phyloP scores from a whole-genome alignment of 2,797 vertebrate genomes.

The Sciaenops ocellatus region DNA sequence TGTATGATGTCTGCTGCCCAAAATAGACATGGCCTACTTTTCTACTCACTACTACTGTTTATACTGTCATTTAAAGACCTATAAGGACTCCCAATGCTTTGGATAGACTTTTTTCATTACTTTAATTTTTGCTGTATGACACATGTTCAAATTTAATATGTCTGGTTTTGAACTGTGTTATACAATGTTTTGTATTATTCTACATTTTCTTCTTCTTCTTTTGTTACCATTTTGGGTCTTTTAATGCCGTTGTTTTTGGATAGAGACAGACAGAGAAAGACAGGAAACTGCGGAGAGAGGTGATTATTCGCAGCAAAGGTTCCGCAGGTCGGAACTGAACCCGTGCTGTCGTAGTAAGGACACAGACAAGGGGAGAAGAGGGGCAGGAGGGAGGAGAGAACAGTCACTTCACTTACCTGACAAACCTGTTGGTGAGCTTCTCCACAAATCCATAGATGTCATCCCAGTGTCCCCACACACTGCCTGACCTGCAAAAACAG shows the following conservation, averaged over 20 bases:
- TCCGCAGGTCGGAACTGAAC: no score
- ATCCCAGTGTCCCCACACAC: slow-evolving; percentile 91
- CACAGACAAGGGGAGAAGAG: no score
- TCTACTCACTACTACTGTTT: slow-evolving; percentile 39
- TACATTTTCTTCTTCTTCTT: no score
- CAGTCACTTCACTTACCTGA: slow-evolving; percentile 85
- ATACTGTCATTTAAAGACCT: slow-evolving; percentile 24
- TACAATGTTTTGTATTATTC: not conserved
- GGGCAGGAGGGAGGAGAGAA: not conserved
- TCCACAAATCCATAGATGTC: slow-evolving; percentile 95
- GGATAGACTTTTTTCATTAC: slow-evolving; percentile 22
- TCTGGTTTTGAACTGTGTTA: not conserved
- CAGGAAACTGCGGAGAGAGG: no score
- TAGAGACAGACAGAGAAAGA: no score
- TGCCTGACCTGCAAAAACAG: slow-evolving; percentile 89
- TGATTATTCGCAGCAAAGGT: no score
- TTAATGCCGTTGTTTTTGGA: no score
- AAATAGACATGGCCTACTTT: slow-evolving; percentile 69
- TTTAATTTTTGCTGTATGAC: slow-evolving; percentile 13
- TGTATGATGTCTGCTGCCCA: slow-evolving; percentile 53
- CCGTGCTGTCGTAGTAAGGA: no score
- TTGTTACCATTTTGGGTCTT: no score
- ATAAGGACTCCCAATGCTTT: not conserved
- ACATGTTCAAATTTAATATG: not conserved
- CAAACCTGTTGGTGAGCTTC: slow-evolving; percentile 93